These are phyloP conservation scores for Mycalesis mineus DNA, from an alignment of 2,888 invertebrate species.

Conservation along the genomic window DNA sequence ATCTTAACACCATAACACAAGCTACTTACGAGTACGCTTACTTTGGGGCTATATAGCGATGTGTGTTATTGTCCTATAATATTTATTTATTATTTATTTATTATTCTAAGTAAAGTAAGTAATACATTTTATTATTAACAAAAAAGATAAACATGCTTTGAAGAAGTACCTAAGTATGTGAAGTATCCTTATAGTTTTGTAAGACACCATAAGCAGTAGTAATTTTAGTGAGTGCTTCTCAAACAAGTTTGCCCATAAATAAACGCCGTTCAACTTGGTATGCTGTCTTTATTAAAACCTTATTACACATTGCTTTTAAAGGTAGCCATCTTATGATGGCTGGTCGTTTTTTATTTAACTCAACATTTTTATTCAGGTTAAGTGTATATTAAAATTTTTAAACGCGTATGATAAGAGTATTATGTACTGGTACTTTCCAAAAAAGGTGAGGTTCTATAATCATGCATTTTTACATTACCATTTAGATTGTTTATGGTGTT, in stretches of 20 bases:
- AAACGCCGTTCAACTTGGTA: slow-evolving; percentile 2
- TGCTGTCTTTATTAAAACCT: slow-evolving; percentile 5
- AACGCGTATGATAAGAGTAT: no score
- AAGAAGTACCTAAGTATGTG: slow-evolving; percentile 10
- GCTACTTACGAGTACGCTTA: no score
- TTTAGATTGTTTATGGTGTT: no score
- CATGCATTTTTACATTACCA: no score
- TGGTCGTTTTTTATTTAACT: not conserved
- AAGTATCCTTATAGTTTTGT: slow-evolving; percentile 9
- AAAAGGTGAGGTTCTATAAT: no score
- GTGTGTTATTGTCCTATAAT: no score
- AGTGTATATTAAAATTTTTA: no score
- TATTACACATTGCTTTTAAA: not conserved
- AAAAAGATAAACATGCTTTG: slow-evolving; percentile 2
- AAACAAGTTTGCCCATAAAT: slow-evolving; percentile 16
- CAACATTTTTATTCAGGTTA: not conserved
- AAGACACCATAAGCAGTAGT: slow-evolving; percentile 12
- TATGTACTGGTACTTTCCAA: no score
- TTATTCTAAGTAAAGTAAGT: no score
- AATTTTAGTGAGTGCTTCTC: slow-evolving; percentile 14
- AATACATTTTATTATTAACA: not conserved
- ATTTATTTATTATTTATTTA: no score
- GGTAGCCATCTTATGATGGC: not conserved
- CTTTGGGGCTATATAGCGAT: no score
- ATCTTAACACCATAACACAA: no score